A percentile compares a stretch with the other conserved stretches of the same genome.
phyloP scores from a whole-genome alignment of 2,888 invertebrate species.

The Dynastes hyllus region DNA sequence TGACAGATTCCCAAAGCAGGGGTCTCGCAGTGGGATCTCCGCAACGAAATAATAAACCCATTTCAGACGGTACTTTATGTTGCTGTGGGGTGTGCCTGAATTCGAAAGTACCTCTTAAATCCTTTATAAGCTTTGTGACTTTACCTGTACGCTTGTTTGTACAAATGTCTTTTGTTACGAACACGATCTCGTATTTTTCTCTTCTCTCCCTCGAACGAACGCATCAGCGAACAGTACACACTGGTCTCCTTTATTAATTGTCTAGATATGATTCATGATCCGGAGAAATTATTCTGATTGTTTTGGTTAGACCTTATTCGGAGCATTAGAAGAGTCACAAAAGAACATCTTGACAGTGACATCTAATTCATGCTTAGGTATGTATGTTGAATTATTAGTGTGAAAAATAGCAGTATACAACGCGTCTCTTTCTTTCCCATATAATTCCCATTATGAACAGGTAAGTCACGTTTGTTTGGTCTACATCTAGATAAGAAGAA shows the following conservation, averaged over 20 bases:
- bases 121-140: conserved; percentile 46
- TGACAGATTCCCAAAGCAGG: conserved; percentile 48
- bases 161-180: conserved; percentile 45
- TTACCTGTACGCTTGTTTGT: conserved; percentile 47
- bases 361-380: conserved; percentile 38
- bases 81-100: conserved; percentile 47
- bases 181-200: conserved; percentile 41
- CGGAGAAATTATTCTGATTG: conserved; percentile 39
- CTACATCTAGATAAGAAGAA: not conserved
- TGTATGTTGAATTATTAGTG: conserved; percentile 13
- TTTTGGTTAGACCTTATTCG: conserved; percentile 26
- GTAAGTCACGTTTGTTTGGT: not conserved
- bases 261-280: conserved; percentile 40
- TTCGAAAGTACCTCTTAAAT: conserved; percentile 47
- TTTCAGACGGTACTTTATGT: conserved; percentile 48
- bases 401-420: not conserved
- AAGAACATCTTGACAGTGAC: conserved; percentile 25
- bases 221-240: conserved; percentile 27
- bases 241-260: conserved; percentile 42
- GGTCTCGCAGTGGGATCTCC: conserved; percentile 51
- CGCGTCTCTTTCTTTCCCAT: not conserved
- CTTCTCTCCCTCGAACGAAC: conserved; percentile 15
- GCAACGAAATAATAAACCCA: conserved; percentile 49
- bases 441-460: not conserved
- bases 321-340: conserved; percentile 19